Base-by-base conservation (phyloP, 2,888 invertebrate genomes). In the Melanostoma scalare region DNA sequence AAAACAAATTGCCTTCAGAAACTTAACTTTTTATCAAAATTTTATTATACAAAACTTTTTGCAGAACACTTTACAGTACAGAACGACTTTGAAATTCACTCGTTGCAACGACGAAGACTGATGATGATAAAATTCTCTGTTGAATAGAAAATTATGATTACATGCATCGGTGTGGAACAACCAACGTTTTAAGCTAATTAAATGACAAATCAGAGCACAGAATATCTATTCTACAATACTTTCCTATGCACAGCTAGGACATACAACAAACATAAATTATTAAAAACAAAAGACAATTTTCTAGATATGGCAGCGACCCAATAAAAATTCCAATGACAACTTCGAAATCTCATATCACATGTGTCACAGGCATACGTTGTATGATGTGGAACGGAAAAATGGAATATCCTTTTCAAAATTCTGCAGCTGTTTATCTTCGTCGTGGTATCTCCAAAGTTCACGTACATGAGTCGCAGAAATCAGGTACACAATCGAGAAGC, bases 381-480 rank as follows among this genome's bases (percentile, higher is more conserved):
- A 38, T 38, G 9, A 50, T 36, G 38, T n/a, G 5, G 31, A 63
- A 50, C 63, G 30, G n/a, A 46, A n/a, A 31, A 63, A 63, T 31
- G 35, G n/a, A 63, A 48, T 60, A 46, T 60, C 44, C 35, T 58
- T 44, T n/a, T 44, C 20, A 20, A 20, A 35, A 46, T 35, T 10
- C 46, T 36, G 6, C 44, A 61, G 2, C 48, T 61, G 20, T 46
- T 48, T 61, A 61, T 44, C 35, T 46, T 61, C 10, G 3, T 3
- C 4, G 31, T 53, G 35, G 44, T 38, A 35, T 69, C 61, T 69
- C 35, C 58, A 55, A 50, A 68, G 67, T 67, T 73, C 68, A 68
- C 74, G 68, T 68, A 68, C 55, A 74, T 55, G 67, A 68, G 48
- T 55, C 40, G 31, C 30, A 5, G n/a, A 67, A 48, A 72, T 67